Evolutionary conservation across 37 sponge, comb jelly and placozoan species (phyloP).

Genomic region (Chondrosia reniformis): DNA sequence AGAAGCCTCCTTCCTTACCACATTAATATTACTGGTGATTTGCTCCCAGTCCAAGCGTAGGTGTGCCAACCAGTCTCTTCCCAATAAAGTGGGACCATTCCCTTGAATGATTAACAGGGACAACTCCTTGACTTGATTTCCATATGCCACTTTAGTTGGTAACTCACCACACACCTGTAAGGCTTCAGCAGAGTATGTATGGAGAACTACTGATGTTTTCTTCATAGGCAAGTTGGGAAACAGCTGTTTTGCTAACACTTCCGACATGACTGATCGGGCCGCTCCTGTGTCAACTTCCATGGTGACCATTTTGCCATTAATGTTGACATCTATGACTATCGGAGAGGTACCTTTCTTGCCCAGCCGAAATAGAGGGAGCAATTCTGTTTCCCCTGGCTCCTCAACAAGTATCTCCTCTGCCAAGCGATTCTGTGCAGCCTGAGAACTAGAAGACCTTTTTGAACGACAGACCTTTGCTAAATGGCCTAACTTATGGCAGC

Average conservation of each 20-base stretch:
- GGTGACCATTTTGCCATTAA: not conserved
- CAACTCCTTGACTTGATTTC: not conserved
- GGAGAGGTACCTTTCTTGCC: not conserved
- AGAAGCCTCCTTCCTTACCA: not conserved
- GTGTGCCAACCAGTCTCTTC: not conserved
- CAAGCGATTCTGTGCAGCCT: not conserved
- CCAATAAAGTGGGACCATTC: not conserved
- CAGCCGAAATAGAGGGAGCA: constrained; percentile 3
- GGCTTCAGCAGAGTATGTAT: not conserved
- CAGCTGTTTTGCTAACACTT: not conserved
- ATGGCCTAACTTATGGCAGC: not conserved
- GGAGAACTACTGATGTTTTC: not conserved
- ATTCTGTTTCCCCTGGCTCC: not conserved
- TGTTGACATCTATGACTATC: not conserved
- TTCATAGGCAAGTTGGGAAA: not conserved
- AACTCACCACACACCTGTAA: not conserved
- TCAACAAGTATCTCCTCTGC: too few relatives aligned
- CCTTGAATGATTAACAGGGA: not conserved
- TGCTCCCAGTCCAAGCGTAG: constrained; percentile 3
- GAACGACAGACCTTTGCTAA: not conserved
- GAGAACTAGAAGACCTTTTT: not conserved
- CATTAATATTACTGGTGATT: not conserved
- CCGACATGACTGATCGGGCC: not conserved
- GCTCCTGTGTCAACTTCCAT: constrained; percentile 16
- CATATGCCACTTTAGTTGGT: not conserved